Percentiles rank a stretch among this genome's conserved stretches.
Conservation (phyloP, 2,113 vertebrate genomes). For the Callionymus lyra region DNA sequence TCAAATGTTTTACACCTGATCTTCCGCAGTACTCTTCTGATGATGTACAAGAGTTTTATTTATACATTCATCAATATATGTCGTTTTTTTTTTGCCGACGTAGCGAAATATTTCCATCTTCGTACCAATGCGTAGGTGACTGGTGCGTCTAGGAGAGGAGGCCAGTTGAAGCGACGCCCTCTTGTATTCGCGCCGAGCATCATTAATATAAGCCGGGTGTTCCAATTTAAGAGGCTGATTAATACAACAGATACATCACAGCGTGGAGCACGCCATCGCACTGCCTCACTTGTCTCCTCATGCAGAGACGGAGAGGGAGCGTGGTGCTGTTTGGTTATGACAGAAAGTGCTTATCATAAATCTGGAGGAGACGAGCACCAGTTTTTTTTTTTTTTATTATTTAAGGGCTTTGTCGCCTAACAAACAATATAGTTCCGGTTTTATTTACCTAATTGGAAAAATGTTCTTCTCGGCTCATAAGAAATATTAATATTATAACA, state of each 20-base stretch:
- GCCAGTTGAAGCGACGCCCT: conserved; percentile 26
- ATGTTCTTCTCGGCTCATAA: no score
- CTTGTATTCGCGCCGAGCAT: conserved; percentile 36
- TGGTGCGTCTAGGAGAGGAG: conserved; percentile 32
- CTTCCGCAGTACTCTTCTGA: no score
- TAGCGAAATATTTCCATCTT: neutral
- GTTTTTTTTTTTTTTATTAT: conserved; percentile 7
- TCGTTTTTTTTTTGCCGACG: no score
- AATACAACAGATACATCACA: conserved; percentile 49
- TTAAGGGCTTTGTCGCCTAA: conserved; percentile 6
- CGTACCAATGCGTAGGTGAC: conserved; percentile 15
- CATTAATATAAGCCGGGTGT: conserved; percentile 58
- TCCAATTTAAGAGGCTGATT: conserved; percentile 59
- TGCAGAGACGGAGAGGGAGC: conserved; percentile 11
- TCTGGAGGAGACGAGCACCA: conserved; percentile 1
- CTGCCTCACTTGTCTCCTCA: conserved; percentile 11
- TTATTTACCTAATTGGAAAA: no score
- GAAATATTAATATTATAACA: no score
- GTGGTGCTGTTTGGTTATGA: conserved; percentile 16
- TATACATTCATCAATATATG: no score
- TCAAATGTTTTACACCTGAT: no score
- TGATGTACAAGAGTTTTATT: no score
- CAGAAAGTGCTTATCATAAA: conserved; percentile 12
- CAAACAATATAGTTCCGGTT: no score
- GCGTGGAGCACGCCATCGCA: conserved; percentile 23